Evolutionary conservation across 2,797 vertebrate genomes (phyloP), one percentile per base, ranked within the genome.

Genomic region (Sardinella longiceps): DNA sequence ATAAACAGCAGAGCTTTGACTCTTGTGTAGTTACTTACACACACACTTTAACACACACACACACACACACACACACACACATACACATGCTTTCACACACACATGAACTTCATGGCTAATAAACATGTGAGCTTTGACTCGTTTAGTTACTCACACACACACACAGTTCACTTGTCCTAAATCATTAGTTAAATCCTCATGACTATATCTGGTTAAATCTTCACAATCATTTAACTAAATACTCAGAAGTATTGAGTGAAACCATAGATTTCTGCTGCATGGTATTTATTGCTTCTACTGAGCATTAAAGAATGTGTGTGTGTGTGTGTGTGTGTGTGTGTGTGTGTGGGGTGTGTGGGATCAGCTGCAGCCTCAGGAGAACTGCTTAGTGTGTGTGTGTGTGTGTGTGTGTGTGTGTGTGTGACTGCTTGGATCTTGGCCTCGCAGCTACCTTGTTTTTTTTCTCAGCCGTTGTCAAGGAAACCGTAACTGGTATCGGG

Each of bases 51-150:
- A n/a, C n/a, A n/a, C n/a, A n/a, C n/a, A n/a, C n/a, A n/a, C n/a
- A n/a, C n/a, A n/a, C n/a, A n/a, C n/a, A n/a, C n/a, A n/a, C n/a
- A n/a, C n/a, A n/a, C n/a, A n/a, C n/a, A n/a, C n/a, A n/a, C n/a
- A n/a, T n/a, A n/a, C n/a, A n/a, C n/a, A n/a, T n/a, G n/a, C n/a
- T n/a, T n/a, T n/a, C n/a, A n/a, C n/a, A n/a, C n/a, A n/a, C n/a
- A n/a, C n/a, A n/a, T n/a, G n/a, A n/a, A n/a, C n/a, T 97, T 96
- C 96, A 97, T 97, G 96, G 96, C 96, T 93, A 96, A 97, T 98
- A 98, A 99, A 99, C 97, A 97, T 96, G 95, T 96, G 96, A 97
- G 95, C 95, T 96, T 96, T 97, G 5, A 23, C 53, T 23, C 53
- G n/a, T 5, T 1, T 18, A 53, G 7, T 0, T 10, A 48, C 46